Conservation (phyloP, 2,797 vertebrate genomes). For the Tapirus indicus region DNA sequence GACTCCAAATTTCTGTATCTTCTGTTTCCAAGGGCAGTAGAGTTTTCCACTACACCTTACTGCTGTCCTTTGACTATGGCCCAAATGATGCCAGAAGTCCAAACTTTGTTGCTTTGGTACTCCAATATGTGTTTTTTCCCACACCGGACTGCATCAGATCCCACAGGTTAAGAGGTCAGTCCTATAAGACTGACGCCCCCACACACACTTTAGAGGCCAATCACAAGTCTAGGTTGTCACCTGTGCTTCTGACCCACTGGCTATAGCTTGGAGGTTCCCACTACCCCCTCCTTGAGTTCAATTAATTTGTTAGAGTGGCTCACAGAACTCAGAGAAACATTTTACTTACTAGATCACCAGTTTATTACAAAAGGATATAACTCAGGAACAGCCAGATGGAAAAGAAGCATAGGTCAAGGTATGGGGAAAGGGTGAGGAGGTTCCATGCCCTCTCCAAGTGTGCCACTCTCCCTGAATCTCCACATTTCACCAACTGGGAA, state of each 20-base stretch:
- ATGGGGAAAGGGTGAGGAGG: too few relatives aligned
- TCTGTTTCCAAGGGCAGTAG: background rate
- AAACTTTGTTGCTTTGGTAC: background rate
- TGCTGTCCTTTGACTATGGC: background rate
- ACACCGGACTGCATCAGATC: background rate
- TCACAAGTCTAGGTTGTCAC: background rate
- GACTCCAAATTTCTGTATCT: conserved; percentile 5
- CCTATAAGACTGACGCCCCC: background rate
- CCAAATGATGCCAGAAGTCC: background rate
- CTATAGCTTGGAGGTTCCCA: background rate
- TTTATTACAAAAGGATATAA: background rate
- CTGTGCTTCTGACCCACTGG: background rate
- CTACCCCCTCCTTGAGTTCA: background rate
- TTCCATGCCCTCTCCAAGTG: background rate
- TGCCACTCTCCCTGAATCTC: background rate
- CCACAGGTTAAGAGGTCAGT: background rate
- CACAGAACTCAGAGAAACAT: background rate
- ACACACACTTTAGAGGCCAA: background rate
- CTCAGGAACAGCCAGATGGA: background rate
- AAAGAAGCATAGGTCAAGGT: background rate
- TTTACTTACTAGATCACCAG: background rate
- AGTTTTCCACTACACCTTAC: background rate
- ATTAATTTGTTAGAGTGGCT: background rate
- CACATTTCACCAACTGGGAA: background rate
- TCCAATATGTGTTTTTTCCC: background rate